phyloP scores from a whole-genome alignment of 2,888 invertebrate genomes.

The Panzeria rudis region DNA sequence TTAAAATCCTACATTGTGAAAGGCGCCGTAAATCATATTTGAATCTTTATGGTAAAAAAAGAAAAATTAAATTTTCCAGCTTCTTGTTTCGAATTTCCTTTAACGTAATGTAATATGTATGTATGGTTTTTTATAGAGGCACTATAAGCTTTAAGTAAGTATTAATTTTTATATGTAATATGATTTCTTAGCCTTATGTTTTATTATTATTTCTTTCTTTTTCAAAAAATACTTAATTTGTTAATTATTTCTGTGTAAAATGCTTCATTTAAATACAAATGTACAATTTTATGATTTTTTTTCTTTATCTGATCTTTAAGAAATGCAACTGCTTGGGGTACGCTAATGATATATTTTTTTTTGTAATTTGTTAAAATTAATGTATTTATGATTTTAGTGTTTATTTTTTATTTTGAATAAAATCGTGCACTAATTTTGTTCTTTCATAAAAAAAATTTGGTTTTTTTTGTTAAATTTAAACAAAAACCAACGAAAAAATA shows the following conservation, averaged over 20 bases:
- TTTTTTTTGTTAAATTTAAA: conserved; percentile 34
- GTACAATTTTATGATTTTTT: conserved; percentile 54
- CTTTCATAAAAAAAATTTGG: conserved; percentile 21
- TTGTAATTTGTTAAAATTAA: conserved; percentile 32
- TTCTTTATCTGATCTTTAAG: conserved; percentile 39
- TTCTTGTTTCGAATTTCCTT: conserved; percentile 59
- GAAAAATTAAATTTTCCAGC: no score
- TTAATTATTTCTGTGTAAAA: conserved; percentile 56
- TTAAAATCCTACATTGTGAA: no score
- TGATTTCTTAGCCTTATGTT: conserved; percentile 19
- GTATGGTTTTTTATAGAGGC: conserved; percentile 70
- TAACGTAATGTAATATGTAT: conserved; percentile 48
- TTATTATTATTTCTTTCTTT: not conserved
- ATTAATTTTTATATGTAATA: conserved; percentile 41
- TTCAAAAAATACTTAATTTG: conserved; percentile 60
- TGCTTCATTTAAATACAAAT: conserved; percentile 64
- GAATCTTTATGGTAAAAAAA: no score
- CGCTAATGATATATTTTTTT: conserved; percentile 70
- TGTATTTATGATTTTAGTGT: conserved; percentile 34
- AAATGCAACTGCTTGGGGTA: conserved; percentile 70
- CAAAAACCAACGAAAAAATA: conserved; percentile 69
- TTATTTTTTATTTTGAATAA: conserved; percentile 43
- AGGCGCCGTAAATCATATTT: no score
- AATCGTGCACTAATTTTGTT: conserved; percentile 46
- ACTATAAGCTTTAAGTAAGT: conserved; percentile 71